Base-by-base conservation (phyloP, 92 coral and sea anemone genomes). In the Heteractis magnifica region DNA sequence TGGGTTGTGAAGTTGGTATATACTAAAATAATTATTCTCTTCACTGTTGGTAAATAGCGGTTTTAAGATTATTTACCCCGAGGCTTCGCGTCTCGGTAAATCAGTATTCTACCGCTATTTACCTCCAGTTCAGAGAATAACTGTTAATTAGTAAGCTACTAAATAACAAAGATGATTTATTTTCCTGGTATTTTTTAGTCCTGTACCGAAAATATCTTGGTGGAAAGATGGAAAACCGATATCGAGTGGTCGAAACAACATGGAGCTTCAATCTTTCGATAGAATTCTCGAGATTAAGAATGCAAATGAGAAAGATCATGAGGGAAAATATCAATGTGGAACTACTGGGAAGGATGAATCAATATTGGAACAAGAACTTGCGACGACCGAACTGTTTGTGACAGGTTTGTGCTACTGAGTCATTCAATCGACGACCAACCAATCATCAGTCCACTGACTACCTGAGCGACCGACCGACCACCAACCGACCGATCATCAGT, bases 261-360 rank as follows among this genome's bases (percentile, higher is more conserved):
- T 74, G 49, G 23, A 79, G 20, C 73, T 85, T 9, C 53, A 85
- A 58, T 78, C 83, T 9, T 76, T 18, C 48, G 58, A 78, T 21
- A 26, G 88, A 78, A 64, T 71, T 16, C 56, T 85, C 13, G 83
- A 78, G 52, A 85, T 85, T 21, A 70, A 71, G 20, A 85, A 78
- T 13, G 78, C 52, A 15, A 58, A 70, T 51, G 79, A 78, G 21
- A 83, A 76, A 10, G 49, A 7, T 12, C 87, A 76, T 65, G 2
- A 21, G 49, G 81, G 87, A 60, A 72, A 26, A 41, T 75, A 72
- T 21, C 72, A 75, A 72, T 82, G 86, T 82, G 79, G 84, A 49
- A 16, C n/a, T 51, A 52, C 58, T 4, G 6, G 23, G 19, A 10
- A 76, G 11, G 14, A 21, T 8, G 6, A 13, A 10, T 2, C 44